Conservation (phyloP, 2,888 invertebrate species). For the Leptopilina drosophilae region DNA sequence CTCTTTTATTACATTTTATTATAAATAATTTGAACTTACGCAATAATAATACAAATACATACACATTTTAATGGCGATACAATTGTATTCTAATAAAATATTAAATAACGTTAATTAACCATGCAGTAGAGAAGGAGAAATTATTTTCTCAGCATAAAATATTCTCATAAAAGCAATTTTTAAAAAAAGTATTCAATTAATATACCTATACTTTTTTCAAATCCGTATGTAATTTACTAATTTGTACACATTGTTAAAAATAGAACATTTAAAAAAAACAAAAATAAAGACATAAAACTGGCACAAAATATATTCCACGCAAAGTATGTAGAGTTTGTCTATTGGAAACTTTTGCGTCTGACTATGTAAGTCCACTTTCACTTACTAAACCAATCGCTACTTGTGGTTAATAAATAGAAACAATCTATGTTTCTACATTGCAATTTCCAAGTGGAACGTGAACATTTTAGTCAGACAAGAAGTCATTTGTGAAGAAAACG, state of each 20-base stretch:
- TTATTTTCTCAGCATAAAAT: no score
- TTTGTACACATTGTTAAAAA: no score
- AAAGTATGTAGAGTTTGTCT: not conserved
- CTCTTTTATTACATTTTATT: not conserved
- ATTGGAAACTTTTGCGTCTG: not conserved
- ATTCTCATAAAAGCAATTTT: no score
- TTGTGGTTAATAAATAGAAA: not conserved
- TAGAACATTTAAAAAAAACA: no score
- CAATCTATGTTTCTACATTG: not conserved
- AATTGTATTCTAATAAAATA: no score
- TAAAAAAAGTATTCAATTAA: no score
- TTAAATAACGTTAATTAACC: no score
- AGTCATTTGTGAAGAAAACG: not conserved
- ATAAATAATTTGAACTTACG: not conserved
- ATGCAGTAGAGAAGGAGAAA: no score
- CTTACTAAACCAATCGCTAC: not conserved
- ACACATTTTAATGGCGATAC: not conserved
- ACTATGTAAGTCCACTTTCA: slow-evolving; percentile 13
- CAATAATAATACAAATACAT: not conserved
- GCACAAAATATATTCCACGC: no score
- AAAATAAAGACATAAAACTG: not conserved
- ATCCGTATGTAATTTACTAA: no score
- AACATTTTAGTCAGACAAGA: not conserved
- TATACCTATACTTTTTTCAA: no score
- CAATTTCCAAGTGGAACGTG: not conserved